Evolutionary conservation across 2,797 vertebrate species (phyloP).

Genomic region (Dryobates pubescens): DNA sequence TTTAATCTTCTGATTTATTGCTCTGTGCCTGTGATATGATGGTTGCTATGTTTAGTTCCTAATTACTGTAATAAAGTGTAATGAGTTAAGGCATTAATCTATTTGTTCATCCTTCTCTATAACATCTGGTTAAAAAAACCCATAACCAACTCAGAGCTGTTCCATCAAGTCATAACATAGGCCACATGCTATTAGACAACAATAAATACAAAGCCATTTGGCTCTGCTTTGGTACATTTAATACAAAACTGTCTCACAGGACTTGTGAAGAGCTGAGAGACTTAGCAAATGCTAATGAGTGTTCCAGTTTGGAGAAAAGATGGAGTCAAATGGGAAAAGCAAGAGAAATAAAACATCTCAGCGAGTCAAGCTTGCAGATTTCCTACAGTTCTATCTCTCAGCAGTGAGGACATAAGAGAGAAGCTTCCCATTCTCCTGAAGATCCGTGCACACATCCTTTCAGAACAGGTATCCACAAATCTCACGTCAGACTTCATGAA

Average conservation of each 20-base stretch:
- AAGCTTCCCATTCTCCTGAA: background rate
- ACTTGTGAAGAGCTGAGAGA: background rate
- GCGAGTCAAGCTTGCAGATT: background rate
- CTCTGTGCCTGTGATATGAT: background rate
- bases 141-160: background rate
- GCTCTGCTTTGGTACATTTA: background rate
- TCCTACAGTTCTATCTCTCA: background rate
- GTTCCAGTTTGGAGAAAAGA: background rate
- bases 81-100: background rate
- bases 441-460: background rate
- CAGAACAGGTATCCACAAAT: background rate
- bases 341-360: background rate
- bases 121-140: background rate
- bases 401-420: background rate
- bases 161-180: background rate
- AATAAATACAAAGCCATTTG: background rate
- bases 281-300: background rate
- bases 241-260: background rate
- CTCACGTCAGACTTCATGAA: background rate
- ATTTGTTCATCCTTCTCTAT: background rate
- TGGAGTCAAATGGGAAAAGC: background rate
- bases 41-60: background rate
- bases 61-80: constrained; percentile 14
- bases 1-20: background rate
- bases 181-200: background rate